Evolutionary conservation across 2,888 invertebrate species (phyloP).

Genomic region (Hypsopygia costalis): DNA sequence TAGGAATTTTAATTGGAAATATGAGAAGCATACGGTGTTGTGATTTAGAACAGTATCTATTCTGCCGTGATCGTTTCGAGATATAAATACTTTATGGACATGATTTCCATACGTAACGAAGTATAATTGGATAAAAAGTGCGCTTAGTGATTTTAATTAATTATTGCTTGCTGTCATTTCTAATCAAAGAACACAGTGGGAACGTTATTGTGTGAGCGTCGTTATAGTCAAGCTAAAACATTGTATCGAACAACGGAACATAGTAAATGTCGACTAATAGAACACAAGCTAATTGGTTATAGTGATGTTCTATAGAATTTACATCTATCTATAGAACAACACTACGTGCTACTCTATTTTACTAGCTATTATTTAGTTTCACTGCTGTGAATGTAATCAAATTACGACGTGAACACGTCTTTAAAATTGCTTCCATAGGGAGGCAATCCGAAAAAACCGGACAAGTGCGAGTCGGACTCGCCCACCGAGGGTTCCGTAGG

Average conservation of each 20-base stretch:
- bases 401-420: no score
- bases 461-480: no score
- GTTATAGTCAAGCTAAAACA: constrained; percentile 1
- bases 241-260: constrained; percentile 1
- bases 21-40: constrained; percentile 53
- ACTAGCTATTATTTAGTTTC: no score
- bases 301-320: neutral
- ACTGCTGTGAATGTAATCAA: no score
- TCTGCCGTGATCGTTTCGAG: constrained; percentile 37
- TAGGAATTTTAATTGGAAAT: constrained; percentile 76
- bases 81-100: constrained; percentile 44
- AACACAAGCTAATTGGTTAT: neutral
- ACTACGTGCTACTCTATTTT: no score
- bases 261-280: neutral
- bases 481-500: no score
- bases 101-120: constrained; percentile 47
- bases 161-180: constrained; percentile 11
- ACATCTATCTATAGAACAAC: no score
- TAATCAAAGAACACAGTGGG: constrained; percentile 2
- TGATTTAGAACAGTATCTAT: constrained; percentile 52
- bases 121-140: constrained; percentile 32
- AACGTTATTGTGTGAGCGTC: constrained; percentile 6
- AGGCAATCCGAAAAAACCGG: no score
- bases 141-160: constrained; percentile 22
- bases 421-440: no score